Evolutionary conservation across 1,140 invertebrate species (phyloP), one percentile per base, ranked within the genome.

Genomic region (Bombus cullumanus): DNA sequence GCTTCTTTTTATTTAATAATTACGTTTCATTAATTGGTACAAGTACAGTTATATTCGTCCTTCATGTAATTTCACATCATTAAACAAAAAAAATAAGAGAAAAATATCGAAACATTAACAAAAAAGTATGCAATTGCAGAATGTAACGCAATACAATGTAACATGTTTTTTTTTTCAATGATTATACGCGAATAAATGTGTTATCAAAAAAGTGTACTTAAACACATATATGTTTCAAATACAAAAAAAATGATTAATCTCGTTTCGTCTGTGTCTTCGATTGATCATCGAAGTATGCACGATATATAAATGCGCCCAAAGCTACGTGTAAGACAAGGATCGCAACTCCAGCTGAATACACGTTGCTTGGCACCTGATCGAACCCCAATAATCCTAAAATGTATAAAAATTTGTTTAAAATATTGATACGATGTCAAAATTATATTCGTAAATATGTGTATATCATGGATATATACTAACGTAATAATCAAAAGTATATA

Each of bases 241-340:
- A 34, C 12, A 18, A 82, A 82, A 66, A 80, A 85, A 76, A 85
- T n/a, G 53, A 53, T 77, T 93, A 94, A 90, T 95, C 94, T 82
- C 78, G 89, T 83, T 94, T 95, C 41, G 88, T 31, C 82, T 83
- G 75, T 69, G 85, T 87, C 76, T 93, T 95, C 13, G 84, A 79
- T 47, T 86, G 89, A 77, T 90, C 91, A n/a, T 96, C 96, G 88
- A 96, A 97, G 91, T 97, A 98, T 3, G 97, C 97, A 90, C 95
- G 96, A 88, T 97, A 97, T 92, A 98, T 97, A 91, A 97, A 98
- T 41, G 97, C 93, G n/a, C 96, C 97, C 62, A 98, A 90, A 15
- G 97, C 97, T 68, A 97, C 87, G 92, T 98, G 97, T 64, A 98
- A 93, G 25, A 97, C 96, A 4, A 97, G 88, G 15, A 98, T 96